Evolutionary conservation across 2,888 invertebrate species (phyloP).

Genomic region (Invenusta paracnida): DNA sequence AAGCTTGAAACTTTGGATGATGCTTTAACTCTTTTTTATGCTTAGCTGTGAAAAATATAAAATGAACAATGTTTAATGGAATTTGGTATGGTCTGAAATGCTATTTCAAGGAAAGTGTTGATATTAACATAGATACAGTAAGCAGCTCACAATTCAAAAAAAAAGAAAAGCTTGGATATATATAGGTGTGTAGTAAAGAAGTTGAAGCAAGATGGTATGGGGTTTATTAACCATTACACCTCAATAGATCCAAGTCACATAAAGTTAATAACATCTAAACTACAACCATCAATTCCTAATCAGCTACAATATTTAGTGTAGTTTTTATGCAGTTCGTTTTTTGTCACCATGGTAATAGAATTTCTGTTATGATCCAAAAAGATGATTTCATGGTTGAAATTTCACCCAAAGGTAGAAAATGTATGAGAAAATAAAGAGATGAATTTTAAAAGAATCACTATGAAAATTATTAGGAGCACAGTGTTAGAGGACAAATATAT

Average conservation of each 20-base stretch:
- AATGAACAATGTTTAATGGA: constrained; percentile 12
- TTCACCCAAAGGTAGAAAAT: background rate
- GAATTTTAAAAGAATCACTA: background rate
- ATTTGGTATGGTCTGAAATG: constrained; percentile 13
- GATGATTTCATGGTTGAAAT: constrained; percentile 1
- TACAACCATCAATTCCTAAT: background rate
- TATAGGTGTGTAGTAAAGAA: constrained; percentile 13
- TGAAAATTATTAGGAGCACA: background rate
- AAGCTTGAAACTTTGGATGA: background rate
- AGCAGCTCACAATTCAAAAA: background rate
- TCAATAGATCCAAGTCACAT: background rate
- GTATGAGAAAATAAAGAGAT: background rate
- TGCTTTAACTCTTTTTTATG: background rate
- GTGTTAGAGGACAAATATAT: background rate
- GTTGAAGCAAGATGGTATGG: constrained; percentile 4
- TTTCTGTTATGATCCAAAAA: background rate
- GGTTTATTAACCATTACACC: background rate
- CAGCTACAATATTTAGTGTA: constrained; percentile 1
- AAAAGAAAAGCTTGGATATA: constrained; percentile 21
- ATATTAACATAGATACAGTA: background rate
- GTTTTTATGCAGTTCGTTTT: constrained; percentile 8
- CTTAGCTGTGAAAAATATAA: background rate
- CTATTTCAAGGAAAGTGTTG: constrained; percentile 20
- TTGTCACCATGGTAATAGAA: background rate
- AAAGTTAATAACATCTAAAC: background rate